These are phyloP conservation scores for Pyrochroa serraticornis DNA, from an alignment of 2,888 invertebrate genomes.

Conservation along the genomic window DNA sequence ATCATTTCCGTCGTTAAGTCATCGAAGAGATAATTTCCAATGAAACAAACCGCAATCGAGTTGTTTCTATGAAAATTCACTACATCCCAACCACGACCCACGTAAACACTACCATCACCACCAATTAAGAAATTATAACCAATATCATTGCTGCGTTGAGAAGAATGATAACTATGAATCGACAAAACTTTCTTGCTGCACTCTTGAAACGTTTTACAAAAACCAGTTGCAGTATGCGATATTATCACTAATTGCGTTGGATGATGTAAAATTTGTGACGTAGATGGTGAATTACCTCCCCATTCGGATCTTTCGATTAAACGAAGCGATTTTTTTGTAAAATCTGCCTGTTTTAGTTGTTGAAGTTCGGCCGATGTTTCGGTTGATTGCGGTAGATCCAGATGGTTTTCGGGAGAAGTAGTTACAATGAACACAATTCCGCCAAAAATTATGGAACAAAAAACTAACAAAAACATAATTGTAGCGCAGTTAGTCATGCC, in stretches of 20 bases:
- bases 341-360: no score
- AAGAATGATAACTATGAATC: constrained; percentile 14
- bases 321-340: neutral
- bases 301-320: neutral
- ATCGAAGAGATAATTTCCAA: constrained; percentile 59
- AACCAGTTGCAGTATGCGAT: constrained; percentile 15
- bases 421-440: no score
- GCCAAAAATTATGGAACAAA: no score
- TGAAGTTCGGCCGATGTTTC: neutral
- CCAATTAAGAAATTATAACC: constrained; percentile 61
- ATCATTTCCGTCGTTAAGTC: constrained; percentile 56
- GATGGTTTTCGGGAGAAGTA: no score
- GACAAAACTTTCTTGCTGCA: constrained; percentile 9
- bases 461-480: no score
- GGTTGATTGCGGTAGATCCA: no score
- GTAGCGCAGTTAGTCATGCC: no score
- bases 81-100: constrained; percentile 62
- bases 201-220: constrained; percentile 9
- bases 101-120: constrained; percentile 63
- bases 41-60: constrained; percentile 59
- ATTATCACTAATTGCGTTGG: constrained; percentile 21
- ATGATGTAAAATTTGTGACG: neutral
- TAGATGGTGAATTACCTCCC: constrained; percentile 1
- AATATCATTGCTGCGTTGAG: constrained; percentile 53
- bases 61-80: constrained; percentile 61